These are phyloP conservation scores for Rotaria magnacalcarata DNA, from an alignment of 2,888 invertebrate genomes.

Conservation along the genomic window DNA sequence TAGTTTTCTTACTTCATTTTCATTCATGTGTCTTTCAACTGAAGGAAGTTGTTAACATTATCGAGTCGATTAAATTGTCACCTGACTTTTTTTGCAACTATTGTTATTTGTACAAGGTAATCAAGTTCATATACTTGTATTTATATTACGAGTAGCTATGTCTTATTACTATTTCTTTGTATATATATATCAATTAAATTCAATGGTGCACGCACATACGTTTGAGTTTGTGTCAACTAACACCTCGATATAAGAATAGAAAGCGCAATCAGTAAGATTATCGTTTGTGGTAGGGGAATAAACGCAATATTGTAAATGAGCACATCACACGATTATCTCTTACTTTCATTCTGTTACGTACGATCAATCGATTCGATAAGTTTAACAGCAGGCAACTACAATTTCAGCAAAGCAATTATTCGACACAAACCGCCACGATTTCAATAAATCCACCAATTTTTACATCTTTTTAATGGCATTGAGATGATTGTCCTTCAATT, in stretches of 20 bases:
- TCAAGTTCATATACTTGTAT: background rate
- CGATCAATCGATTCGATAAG: slow-evolving; percentile 16
- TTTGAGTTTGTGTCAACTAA: background rate
- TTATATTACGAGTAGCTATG: background rate
- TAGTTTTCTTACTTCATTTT: background rate
- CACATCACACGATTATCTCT: background rate
- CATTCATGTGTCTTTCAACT: background rate
- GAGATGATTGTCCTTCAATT: background rate
- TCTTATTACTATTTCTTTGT: background rate
- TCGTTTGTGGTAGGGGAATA: slow-evolving; percentile 15
- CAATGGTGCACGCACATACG: background rate
- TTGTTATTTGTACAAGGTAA: background rate
- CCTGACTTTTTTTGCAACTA: background rate
- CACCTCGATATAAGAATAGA: background rate
- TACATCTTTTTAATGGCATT: background rate
- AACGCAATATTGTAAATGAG: background rate
- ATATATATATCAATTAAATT: background rate
- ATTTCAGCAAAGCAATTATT: background rate
- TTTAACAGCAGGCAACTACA: background rate
- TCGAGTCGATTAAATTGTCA: slow-evolving; percentile 12
- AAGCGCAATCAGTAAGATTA: background rate
- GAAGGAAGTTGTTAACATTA: background rate
- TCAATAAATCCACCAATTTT: no score
- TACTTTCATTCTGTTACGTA: slow-evolving; percentile 6
- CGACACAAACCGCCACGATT: background rate